A percentile compares a stretch with the other conserved stretches of the same genome.
These are phyloP conservation scores for Neoseiulus cucumeris DNA, from an alignment of 1,140 invertebrate genomes.

Conservation along the genomic window DNA sequence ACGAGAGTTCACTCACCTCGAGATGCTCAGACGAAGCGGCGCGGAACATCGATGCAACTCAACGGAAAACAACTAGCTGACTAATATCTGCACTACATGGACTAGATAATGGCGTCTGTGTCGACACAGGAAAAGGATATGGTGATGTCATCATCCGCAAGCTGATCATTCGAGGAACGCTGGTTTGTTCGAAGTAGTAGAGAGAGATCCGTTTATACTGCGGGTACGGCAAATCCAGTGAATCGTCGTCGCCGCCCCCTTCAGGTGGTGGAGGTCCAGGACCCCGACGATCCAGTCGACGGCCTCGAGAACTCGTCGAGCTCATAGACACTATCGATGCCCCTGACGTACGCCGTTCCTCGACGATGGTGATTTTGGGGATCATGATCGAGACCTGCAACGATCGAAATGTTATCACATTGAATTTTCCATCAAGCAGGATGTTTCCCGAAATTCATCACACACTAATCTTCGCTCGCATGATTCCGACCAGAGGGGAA, in stretches of 20 bases:
- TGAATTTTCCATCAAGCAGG: too few species aligned
- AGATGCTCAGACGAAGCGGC: too few species aligned
- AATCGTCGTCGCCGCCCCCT: background rate
- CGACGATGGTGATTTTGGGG: constrained; percentile 1
- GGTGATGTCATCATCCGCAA: constrained; percentile 8
- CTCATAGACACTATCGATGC: constrained; percentile 5
- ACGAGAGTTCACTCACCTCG: too few species aligned
- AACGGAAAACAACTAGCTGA: too few species aligned
- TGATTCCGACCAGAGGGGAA: too few species aligned
- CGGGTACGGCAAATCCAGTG: background rate
- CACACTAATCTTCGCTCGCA: too few species aligned
- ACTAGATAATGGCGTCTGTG: background rate
- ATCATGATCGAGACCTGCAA: constrained; percentile 10
- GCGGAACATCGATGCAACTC: too few species aligned
- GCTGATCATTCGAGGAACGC: background rate
- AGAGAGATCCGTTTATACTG: constrained; percentile 8
- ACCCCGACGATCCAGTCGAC: background rate
- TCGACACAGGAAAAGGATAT: constrained; percentile 7
- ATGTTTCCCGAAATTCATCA: too few species aligned
- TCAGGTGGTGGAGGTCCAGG: background rate
- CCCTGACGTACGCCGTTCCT: background rate
- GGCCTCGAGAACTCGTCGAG: constrained; percentile 5
- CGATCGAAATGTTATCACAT: too few species aligned
- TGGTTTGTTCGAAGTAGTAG: constrained; percentile 7
- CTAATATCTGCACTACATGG: too few species aligned